Percentiles rank a stretch among this genome's conserved stretches.
phyloP scores from a whole-genome alignment of 2,113 vertebrate genomes.

The Agelaius tricolor region DNA sequence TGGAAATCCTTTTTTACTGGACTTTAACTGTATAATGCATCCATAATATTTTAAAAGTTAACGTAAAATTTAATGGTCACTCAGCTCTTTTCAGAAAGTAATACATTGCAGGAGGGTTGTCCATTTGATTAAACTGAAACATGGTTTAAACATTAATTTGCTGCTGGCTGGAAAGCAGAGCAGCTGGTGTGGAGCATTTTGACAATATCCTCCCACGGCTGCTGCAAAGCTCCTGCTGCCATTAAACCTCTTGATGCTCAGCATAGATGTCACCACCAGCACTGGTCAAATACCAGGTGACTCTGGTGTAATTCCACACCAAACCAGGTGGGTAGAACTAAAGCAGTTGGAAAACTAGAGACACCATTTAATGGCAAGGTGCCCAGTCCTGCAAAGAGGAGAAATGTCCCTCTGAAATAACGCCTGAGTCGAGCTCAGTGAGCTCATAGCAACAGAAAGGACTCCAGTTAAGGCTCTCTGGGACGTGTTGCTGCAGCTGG shows the following conservation, averaged over 20 bases:
- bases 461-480: neutral
- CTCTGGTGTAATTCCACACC: neutral
- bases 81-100: slow-evolving; percentile 40
- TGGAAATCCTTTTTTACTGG: slow-evolving; percentile 10
- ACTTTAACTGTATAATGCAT: neutral
- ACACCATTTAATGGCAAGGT: neutral
- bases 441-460: neutral
- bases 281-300: neutral
- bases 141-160: slow-evolving; percentile 23
- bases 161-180: neutral
- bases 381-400: neutral
- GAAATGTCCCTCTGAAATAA: neutral
- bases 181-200: neutral
- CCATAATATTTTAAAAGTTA: slow-evolving; percentile 29
- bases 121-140: slow-evolving; percentile 18
- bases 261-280: neutral
- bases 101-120: neutral
- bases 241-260: neutral
- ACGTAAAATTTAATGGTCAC: slow-evolving; percentile 3
- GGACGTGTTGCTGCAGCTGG: neutral
- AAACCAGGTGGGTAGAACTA: neutral
- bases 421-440: neutral
- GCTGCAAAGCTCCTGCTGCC: neutral
- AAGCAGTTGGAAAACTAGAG: neutral
- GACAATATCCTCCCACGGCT: neutral